Conservation (phyloP, 2,113 vertebrate species). For the Cephalopterus ornatus region DNA sequence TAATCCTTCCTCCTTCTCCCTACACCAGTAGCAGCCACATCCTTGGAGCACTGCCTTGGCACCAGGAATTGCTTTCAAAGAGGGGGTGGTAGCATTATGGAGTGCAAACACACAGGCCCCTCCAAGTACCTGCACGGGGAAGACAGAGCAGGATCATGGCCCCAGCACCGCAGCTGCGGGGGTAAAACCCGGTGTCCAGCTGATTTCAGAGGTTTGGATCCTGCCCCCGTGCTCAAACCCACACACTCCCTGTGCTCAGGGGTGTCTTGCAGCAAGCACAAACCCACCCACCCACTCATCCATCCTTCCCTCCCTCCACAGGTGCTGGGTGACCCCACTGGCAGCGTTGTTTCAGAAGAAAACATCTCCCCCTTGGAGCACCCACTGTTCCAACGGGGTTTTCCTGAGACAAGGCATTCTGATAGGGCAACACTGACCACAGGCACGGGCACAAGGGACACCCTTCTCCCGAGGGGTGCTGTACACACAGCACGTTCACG, state of each 20-base stretch:
- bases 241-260: rapidly evolving
- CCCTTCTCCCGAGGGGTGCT: background rate
- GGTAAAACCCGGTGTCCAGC: background rate
- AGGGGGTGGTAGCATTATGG: background rate
- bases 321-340: rapidly evolving
- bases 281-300: background rate
- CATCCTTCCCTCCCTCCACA: rapidly evolving
- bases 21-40: rapidly evolving
- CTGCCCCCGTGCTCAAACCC: rapidly evolving
- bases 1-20: background rate
- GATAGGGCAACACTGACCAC: rapidly evolving
- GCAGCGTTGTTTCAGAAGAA: background rate
- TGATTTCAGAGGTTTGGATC: background rate
- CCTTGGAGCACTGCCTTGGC: background rate
- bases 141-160: background rate
- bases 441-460: rapidly evolving
- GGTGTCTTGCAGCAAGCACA: background rate
- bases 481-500: background rate
- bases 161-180: background rate
- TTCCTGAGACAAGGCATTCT: background rate
- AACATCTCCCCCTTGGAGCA: background rate
- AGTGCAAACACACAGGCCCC: background rate
- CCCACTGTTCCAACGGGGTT: rapidly evolving
- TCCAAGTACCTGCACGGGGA: background rate
- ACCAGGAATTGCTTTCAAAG: background rate